A percentile compares a stretch with the other conserved stretches of the same genome.
Evolutionary conservation across 2,797 vertebrate species (phyloP).

Genomic region (Mormyrops boulengeri): DNA sequence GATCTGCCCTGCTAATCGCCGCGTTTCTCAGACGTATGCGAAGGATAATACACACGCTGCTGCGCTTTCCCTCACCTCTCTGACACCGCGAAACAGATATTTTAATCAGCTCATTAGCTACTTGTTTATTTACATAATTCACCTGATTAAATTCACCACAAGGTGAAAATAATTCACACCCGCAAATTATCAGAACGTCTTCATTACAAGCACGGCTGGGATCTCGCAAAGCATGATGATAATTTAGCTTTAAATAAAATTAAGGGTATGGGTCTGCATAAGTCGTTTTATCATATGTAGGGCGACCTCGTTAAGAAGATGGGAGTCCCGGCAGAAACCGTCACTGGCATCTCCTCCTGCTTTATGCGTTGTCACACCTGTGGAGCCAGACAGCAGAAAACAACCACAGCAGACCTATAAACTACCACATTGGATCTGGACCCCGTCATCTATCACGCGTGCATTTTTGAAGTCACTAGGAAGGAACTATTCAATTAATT

Average conservation of each 20-base stretch:
- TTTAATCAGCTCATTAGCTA: constrained; percentile 7
- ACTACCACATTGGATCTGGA: constrained; percentile 26
- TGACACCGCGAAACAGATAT: not conserved
- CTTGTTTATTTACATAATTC: constrained; percentile 12
- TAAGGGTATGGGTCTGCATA: not conserved
- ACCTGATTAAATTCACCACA: constrained; percentile 10
- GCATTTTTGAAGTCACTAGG: constrained; percentile 27
- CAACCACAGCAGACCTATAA: not conserved
- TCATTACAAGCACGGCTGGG: not conserved
- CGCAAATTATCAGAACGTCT: constrained; percentile 5
- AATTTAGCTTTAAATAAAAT: constrained; percentile 1
- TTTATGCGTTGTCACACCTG: not conserved
- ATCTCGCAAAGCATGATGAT: not conserved
- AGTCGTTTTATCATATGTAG: not conserved
- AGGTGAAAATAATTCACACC: constrained; percentile 9
- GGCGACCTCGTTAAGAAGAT: not conserved
- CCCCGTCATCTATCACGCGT: constrained; percentile 25
- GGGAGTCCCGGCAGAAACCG: constrained; percentile 19
- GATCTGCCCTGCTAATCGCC: not conserved
- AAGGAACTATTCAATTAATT: not conserved
- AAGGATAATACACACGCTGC: not conserved
- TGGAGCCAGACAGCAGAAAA: not conserved
- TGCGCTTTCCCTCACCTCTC: not conserved
- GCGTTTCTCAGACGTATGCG: not conserved
- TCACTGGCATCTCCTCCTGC: constrained; percentile 25